Percentiles rank a stretch among this genome's conserved stretches.
phyloP scores from a whole-genome alignment of 2,113 vertebrate genomes.

The Pelobates fuscus region DNA sequence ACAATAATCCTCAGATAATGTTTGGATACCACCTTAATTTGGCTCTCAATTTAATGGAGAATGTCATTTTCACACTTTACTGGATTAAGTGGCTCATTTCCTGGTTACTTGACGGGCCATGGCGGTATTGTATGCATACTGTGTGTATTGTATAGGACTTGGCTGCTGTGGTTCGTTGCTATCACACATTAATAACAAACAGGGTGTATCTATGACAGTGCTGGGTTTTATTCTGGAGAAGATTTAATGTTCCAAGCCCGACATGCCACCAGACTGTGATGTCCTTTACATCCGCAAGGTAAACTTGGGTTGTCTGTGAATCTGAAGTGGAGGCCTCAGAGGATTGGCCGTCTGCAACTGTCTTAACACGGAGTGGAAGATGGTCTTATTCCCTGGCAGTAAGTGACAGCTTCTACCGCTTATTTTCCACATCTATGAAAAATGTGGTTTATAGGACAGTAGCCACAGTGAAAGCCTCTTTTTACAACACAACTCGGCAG shows the following conservation, averaged over 20 bases:
- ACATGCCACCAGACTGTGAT: constrained; percentile 25
- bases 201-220: constrained; percentile 5
- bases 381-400: constrained; percentile 8
- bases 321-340: constrained; percentile 35
- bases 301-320: constrained; percentile 29
- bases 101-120: not conserved
- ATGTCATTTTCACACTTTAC: constrained; percentile 25
- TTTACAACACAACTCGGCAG: constrained; percentile 18
- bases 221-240: not conserved
- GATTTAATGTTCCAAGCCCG: constrained; percentile 14
- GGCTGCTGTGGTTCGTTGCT: constrained; percentile 2
- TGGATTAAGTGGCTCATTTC: constrained; percentile 23
- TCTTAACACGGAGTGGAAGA: constrained; percentile 24
- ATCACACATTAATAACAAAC: constrained; percentile 23
- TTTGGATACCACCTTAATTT: too few relatives aligned
- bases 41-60: not conserved
- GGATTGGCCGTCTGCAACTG: constrained; percentile 34
- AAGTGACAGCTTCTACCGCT: not conserved
- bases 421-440: constrained; percentile 28
- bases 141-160: not conserved
- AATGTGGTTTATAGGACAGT: constrained; percentile 18
- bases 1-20: too few relatives aligned
- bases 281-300: constrained; percentile 23
- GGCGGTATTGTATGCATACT: constrained; percentile 14
- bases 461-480: constrained; percentile 24